phyloP scores from a whole-genome alignment of 2,797 vertebrate species.

The Oreortyx pictus region DNA sequence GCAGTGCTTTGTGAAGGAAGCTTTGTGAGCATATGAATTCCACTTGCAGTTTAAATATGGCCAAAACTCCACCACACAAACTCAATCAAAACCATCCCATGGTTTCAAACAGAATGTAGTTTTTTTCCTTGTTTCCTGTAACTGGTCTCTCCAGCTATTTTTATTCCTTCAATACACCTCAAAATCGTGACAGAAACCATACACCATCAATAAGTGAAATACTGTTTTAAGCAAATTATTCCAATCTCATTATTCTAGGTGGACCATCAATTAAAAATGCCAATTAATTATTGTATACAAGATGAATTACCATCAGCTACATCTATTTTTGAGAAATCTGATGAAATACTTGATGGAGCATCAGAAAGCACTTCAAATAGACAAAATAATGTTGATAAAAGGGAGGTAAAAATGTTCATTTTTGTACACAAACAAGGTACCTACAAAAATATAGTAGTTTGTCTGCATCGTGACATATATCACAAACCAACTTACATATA shows the following conservation, averaged over 20 bases:
- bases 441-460: background rate
- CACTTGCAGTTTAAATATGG: constrained; percentile 13
- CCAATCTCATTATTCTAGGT: constrained; percentile 51
- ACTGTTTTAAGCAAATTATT: constrained; percentile 59
- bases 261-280: constrained; percentile 55
- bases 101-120: background rate
- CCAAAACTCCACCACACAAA: background rate
- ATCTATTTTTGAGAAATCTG: background rate
- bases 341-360: background rate
- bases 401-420: background rate
- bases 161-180: background rate
- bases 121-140: background rate
- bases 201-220: constrained; percentile 42
- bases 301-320: constrained; percentile 16
- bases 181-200: constrained; percentile 48
- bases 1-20: background rate
- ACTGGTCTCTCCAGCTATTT: background rate
- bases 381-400: background rate
- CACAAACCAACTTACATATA: background rate
- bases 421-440: background rate
- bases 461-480: background rate
- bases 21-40: constrained; percentile 8
- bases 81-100: background rate
- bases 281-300: constrained; percentile 63
- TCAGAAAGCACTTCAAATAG: background rate